Evolutionary conservation across 1,140 invertebrate species (phyloP).

Genomic region (Bombus confusus): DNA sequence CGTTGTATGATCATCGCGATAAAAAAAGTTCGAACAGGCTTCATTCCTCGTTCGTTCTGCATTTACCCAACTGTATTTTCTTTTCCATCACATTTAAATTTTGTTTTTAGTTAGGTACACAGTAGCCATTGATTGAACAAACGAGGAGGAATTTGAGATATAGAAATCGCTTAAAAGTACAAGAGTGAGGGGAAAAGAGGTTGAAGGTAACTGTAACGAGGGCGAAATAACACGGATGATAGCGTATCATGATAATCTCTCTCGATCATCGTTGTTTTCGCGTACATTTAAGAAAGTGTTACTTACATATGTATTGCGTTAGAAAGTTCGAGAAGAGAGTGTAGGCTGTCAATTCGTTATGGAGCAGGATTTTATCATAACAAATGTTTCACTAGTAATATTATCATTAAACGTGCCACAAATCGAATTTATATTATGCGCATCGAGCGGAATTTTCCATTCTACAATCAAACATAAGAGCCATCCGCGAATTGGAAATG

Average conservation of each 20-base stretch:
- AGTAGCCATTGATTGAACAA: background rate
- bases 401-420: background rate
- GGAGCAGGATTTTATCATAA: background rate
- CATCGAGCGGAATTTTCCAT: background rate
- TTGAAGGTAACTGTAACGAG: constrained; percentile 2
- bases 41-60: background rate
- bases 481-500: too few relatives aligned
- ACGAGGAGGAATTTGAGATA: background rate
- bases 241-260: background rate
- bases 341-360: background rate
- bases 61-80: background rate
- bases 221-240: background rate
- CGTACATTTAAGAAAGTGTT: background rate
- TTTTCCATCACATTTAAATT: background rate
- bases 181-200: too few relatives aligned
- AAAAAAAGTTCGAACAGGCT: background rate
- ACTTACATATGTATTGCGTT: background rate
- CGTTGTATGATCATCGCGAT: background rate
- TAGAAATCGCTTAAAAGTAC: background rate
- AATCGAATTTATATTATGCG: background rate
- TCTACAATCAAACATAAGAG: background rate
- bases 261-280: too few relatives aligned
- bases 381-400: background rate
- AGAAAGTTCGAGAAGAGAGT: background rate
- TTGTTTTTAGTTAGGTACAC: background rate